A percentile compares a stretch with the other conserved stretches of the same genome.
Conservation (phyloP, 2,113 vertebrate genomes). For the Caretta caretta region DNA sequence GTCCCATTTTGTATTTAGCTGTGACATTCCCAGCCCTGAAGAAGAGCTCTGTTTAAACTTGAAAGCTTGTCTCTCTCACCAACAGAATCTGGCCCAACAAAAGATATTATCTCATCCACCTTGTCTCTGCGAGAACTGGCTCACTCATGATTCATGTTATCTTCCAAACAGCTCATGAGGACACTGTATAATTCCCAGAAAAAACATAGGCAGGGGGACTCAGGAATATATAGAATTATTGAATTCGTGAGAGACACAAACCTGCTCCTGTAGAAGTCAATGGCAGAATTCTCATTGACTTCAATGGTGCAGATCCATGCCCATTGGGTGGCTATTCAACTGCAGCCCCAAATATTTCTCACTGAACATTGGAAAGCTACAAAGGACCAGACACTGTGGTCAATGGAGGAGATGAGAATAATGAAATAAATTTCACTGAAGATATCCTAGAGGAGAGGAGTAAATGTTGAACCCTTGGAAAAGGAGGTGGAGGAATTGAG, state of each 20-base stretch:
- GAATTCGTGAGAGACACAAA: background rate
- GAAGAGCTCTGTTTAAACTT: background rate
- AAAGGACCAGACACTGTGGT: background rate
- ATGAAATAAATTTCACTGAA: conserved; percentile 23
- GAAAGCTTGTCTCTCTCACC: background rate
- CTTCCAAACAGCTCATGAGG: background rate
- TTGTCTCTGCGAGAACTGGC: background rate
- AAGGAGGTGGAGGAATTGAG: conserved; percentile 34
- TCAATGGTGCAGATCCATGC: accelerated
- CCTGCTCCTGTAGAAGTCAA: background rate
- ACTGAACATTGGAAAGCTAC: background rate
- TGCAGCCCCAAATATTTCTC: background rate
- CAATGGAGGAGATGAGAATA: background rate
- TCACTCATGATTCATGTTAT: background rate
- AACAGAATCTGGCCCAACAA: background rate
- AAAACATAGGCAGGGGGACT: background rate
- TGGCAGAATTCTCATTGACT: background rate
- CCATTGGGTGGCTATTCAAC: conserved; percentile 1
- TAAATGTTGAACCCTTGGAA: conserved; percentile 41
- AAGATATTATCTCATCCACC: background rate
- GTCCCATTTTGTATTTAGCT: background rate
- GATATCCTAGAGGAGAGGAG: background rate
- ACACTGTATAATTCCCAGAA: background rate
- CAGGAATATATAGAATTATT: background rate
- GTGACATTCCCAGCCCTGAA: background rate